Conservation (phyloP, 2,888 invertebrate genomes). For the Diadegma fenestrale region DNA sequence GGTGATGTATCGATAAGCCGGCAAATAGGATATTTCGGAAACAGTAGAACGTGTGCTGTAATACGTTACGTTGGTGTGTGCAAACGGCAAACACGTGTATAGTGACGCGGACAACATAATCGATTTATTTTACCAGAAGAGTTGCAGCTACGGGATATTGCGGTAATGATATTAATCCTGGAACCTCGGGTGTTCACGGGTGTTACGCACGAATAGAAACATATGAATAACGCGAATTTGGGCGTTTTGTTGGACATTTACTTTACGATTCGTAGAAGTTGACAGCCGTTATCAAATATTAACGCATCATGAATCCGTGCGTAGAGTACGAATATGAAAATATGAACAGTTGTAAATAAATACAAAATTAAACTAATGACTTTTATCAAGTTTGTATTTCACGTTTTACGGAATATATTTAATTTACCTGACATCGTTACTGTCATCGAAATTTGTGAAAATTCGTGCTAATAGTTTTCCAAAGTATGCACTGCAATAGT, state of each 20-base stretch:
- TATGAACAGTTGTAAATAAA: background rate
- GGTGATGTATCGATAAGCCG: constrained; percentile 17
- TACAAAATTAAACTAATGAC: constrained; percentile 4
- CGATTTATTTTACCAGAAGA: constrained; percentile 43
- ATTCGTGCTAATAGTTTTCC: background rate
- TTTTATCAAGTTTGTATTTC: background rate
- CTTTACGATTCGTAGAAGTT: constrained; percentile 5
- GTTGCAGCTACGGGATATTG: constrained; percentile 30
- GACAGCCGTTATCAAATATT: constrained; percentile 6
- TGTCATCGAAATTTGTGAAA: background rate
- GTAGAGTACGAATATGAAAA: constrained; percentile 1
- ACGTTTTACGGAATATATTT: background rate
- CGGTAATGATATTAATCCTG: constrained; percentile 39
- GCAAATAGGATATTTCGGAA: constrained; percentile 32
- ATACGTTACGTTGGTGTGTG: constrained; percentile 7
- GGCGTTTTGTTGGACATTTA: background rate
- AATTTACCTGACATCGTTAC: background rate
- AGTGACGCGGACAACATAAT: constrained; percentile 25
- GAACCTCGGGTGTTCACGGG: constrained; percentile 16
- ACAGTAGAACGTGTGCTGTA: constrained; percentile 10
- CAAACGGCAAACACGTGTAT: background rate
- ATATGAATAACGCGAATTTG: constrained; percentile 9
- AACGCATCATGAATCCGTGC: constrained; percentile 17
- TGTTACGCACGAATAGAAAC: constrained; percentile 28
- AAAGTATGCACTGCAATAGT: background rate